Evolutionary conservation across 1,140 invertebrate species (phyloP).

Genomic region (Trichonephila inaurata): DNA sequence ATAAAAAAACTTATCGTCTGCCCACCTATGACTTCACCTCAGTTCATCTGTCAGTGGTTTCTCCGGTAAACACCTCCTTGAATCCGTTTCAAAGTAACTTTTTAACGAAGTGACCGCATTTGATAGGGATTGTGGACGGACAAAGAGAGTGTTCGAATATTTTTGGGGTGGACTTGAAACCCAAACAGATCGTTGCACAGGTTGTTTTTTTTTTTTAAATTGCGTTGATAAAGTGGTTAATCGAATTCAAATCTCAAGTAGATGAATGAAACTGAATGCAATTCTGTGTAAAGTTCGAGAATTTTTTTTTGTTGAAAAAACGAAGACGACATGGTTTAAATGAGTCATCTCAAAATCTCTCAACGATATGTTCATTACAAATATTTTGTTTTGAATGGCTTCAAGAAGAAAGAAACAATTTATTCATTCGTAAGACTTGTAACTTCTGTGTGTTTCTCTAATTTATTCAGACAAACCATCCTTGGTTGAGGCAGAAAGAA

Average conservation of each 20-base stretch:
- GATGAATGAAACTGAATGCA: neutral
- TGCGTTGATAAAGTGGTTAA: neutral
- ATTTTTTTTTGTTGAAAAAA: too few relatives aligned
- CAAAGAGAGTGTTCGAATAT: neutral
- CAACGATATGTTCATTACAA: too few relatives aligned
- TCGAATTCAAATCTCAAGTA: neutral
- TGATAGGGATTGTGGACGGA: neutral
- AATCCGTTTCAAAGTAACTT: neutral
- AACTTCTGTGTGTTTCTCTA: too few relatives aligned
- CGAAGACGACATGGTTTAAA: too few relatives aligned
- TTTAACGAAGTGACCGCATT: conserved; percentile 13
- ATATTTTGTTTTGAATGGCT: too few relatives aligned
- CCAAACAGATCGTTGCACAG: neutral
- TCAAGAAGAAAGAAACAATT: too few relatives aligned
- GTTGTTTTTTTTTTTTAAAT: neutral
- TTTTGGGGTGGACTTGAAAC: neutral
- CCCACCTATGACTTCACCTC: conserved; percentile 15
- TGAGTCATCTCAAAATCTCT: too few relatives aligned
- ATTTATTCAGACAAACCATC: too few relatives aligned
- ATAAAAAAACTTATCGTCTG: neutral
- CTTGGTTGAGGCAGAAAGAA: too few relatives aligned
- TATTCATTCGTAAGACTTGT: too few relatives aligned
- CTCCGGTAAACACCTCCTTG: neutral
- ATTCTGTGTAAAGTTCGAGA: too few relatives aligned
- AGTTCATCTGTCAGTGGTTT: neutral